A percentile compares a stretch with the other conserved stretches of the same genome.
These are phyloP conservation scores for Eonycteris spelaea DNA, from an alignment of 2,113 vertebrate genomes.

Conservation along the genomic window DNA sequence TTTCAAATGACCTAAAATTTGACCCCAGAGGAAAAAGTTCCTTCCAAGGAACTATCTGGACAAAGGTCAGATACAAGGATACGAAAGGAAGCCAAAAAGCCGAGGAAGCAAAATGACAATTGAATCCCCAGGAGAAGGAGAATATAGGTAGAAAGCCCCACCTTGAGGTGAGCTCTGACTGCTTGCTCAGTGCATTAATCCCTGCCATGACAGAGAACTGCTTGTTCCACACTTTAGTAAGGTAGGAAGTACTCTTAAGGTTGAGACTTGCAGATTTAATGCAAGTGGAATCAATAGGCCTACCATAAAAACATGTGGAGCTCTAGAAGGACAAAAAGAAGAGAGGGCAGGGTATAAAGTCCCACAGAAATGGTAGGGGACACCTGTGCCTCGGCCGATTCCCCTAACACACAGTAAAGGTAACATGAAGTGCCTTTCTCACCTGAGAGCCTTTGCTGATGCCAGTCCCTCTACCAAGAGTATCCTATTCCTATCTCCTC, in stretches of 20 bases:
- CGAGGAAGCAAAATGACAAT: not conserved
- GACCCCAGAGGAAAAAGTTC: not conserved
- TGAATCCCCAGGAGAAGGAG: not conserved
- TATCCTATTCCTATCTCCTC: not conserved
- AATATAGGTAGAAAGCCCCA: not conserved
- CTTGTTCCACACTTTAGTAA: not conserved
- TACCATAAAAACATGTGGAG: not conserved
- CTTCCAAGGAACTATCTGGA: not conserved
- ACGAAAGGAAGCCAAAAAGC: not conserved
- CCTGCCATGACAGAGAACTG: not conserved
- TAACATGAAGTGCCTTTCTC: not conserved
- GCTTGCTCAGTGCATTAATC: not conserved
- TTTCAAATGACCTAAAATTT: not conserved
- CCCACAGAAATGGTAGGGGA: not conserved
- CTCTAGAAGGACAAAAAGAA: not conserved
- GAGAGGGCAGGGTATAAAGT: not conserved
- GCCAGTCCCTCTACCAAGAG: not conserved
- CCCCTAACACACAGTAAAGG: not conserved
- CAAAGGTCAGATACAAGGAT: not conserved
- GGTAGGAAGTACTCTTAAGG: not conserved
- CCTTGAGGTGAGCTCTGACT: not conserved
- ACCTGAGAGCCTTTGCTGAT: not conserved
- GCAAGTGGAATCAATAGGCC: not conserved
- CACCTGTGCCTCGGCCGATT: not conserved
- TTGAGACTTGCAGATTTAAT: not conserved